Evolutionary conservation across 2,797 vertebrate genomes (phyloP).

Genomic region (Prionace glauca): DNA sequence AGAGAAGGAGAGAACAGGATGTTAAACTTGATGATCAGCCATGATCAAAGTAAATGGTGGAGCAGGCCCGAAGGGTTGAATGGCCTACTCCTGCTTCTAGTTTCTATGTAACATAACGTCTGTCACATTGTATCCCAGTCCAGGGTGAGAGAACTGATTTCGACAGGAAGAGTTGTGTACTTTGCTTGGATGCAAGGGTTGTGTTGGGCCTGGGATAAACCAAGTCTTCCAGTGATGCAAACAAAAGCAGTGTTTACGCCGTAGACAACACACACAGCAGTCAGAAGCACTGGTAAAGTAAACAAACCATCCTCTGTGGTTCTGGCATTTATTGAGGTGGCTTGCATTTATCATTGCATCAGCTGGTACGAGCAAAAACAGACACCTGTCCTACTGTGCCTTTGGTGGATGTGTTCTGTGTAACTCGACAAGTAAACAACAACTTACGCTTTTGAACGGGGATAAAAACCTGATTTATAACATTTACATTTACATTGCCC

Average conservation of each 20-base stretch:
- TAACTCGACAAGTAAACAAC: background rate
- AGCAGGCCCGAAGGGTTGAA: no score
- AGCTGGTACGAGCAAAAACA: background rate
- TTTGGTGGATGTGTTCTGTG: background rate
- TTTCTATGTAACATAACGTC: background rate
- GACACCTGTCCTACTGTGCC: background rate
- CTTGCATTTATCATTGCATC: background rate
- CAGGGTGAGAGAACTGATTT: background rate
- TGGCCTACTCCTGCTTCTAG: no score
- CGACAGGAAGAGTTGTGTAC: background rate
- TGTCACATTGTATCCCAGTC: background rate
- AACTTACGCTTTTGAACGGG: background rate
- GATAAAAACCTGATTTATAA: background rate
- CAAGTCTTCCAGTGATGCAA: background rate
- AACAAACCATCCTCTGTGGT: background rate
- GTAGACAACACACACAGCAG: background rate
- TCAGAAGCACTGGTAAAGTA: background rate
- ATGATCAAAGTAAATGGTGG: no score
- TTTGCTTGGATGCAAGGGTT: background rate
- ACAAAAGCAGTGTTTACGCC: background rate
- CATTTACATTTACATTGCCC: background rate
- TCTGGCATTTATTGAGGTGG: background rate
- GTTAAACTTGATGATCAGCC: no score
- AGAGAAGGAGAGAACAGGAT: no score
- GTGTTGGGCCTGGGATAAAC: background rate